phyloP scores from a whole-genome alignment of 2,888 invertebrate species.

The Chamaedrilus cognettii region DNA sequence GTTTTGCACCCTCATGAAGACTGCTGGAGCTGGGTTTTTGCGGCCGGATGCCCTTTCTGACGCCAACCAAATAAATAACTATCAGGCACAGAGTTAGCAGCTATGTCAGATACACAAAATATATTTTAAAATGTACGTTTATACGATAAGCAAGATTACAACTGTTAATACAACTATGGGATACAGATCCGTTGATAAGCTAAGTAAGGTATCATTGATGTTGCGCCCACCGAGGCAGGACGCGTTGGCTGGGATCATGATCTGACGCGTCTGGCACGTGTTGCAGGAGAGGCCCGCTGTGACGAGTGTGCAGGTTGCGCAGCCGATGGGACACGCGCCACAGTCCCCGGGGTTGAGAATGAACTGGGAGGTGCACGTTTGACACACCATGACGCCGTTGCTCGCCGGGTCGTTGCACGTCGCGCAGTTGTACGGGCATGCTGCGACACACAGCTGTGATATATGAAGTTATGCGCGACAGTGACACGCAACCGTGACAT shows the following conservation, averaged over 20 bases:
- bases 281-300: slow-evolving; percentile 25
- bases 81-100: no score
- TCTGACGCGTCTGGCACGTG: slow-evolving; percentile 15
- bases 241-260: slow-evolving; percentile 17
- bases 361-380: slow-evolving; percentile 20
- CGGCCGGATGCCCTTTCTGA: no score
- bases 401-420: slow-evolving; percentile 18
- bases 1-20: no score
- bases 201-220: neutral
- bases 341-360: slow-evolving; percentile 28
- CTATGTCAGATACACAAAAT: no score
- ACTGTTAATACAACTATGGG: no score
- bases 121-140: no score
- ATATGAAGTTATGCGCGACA: neutral
- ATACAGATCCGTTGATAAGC: no score
- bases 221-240: slow-evolving; percentile 18
- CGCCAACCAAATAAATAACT: no score
- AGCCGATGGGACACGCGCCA: slow-evolving; percentile 27
- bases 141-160: no score
- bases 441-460: slow-evolving; percentile 11
- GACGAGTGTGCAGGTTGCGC: slow-evolving; percentile 17
- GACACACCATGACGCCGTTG: slow-evolving; percentile 25
- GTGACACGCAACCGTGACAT: neutral
- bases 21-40: no score
- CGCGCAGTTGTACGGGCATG: slow-evolving; percentile 26